A percentile compares a stretch with the other conserved stretches of the same genome.
phyloP scores from a whole-genome alignment of 2,113 vertebrate genomes.

The Mastomys coucha region DNA sequence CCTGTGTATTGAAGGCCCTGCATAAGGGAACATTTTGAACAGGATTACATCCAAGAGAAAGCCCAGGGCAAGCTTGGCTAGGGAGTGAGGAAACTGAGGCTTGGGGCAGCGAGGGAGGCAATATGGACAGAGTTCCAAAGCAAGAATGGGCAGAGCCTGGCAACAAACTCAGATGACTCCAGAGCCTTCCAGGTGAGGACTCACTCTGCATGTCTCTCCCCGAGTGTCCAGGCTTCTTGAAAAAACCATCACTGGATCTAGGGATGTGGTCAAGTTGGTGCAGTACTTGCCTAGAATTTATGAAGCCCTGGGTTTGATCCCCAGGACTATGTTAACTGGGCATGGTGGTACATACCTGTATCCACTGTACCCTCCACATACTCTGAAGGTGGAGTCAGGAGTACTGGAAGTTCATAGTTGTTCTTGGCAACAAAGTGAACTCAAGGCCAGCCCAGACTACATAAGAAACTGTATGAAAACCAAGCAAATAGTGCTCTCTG shows the following conservation, averaged over 20 bases:
- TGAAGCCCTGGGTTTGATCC: not conserved
- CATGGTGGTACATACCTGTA: not conserved
- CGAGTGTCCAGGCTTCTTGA: not conserved
- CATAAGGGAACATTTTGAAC: not conserved
- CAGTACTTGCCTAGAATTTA: not conserved
- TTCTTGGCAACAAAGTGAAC: not conserved
- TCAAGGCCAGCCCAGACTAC: not conserved
- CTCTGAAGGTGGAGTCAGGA: not conserved
- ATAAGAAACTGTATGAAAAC: not conserved
- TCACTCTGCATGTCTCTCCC: too few species aligned
- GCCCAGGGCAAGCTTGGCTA: not conserved
- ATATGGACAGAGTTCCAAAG: not conserved
- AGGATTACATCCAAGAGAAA: not conserved
- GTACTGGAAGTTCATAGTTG: not conserved
- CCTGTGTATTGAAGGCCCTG: not conserved
- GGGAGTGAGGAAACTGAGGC: not conserved
- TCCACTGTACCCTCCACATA: not conserved
- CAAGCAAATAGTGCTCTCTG: not conserved
- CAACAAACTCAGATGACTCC: not conserved
- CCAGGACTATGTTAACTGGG: not conserved
- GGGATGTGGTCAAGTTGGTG: not conserved
- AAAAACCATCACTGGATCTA: not conserved
- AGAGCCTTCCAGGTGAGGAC: not conserved
- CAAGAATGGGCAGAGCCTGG: not conserved
- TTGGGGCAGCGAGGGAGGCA: not conserved